Base-by-base conservation (phyloP, 2,797 vertebrate species). In the Zenarchopterus dispar region DNA sequence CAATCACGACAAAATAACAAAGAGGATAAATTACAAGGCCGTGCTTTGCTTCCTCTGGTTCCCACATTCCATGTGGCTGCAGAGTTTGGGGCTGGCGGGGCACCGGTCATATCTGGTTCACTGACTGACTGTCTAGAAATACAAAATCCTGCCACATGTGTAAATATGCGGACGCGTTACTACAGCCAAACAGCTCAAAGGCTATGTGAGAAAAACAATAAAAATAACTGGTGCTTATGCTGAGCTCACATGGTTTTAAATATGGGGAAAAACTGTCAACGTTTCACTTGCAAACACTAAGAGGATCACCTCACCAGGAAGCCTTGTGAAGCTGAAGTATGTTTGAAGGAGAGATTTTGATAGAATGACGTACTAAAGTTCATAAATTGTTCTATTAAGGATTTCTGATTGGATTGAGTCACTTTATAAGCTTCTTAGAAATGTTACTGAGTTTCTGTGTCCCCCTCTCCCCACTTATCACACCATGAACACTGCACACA, bases 1-100 rank as follows among this genome's bases (percentile, higher is more conserved):
- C 43, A 61, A 33, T 67, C 58, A 59, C 41, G 42, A 68, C 62
- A 59, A 61, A 75, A 72, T 39, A 62, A 81, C 72, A 82, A 64
- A 70, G 49, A 69, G n/a, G 54, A 74, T 41, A 63, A 84, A 78
- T 79, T 65, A 81, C 62, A 57, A 67, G 57, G 55, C 60, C 51
- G 44, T 19, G 62, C 49, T 33, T 24, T 0, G 15, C 74, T 69
- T 78, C 49, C 70, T 70, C 50, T 23, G 57, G 50, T 78, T 51
- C 66, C 75, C 60, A 42, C 57, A 28, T 46, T 11, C 41, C 24
- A 31, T 78, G 74, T 47, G 72, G 78, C 59, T 49, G 22, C 42
- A 68, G 60, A 56, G 62, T 16, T 60, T 56, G 42, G 61, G 67
- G 19, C 56, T 41, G 52, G 54, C 72, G n/a, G 46, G 62, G 53